phyloP scores from a whole-genome alignment of 1,140 invertebrate species.

The Onthophagus taurus region DNA sequence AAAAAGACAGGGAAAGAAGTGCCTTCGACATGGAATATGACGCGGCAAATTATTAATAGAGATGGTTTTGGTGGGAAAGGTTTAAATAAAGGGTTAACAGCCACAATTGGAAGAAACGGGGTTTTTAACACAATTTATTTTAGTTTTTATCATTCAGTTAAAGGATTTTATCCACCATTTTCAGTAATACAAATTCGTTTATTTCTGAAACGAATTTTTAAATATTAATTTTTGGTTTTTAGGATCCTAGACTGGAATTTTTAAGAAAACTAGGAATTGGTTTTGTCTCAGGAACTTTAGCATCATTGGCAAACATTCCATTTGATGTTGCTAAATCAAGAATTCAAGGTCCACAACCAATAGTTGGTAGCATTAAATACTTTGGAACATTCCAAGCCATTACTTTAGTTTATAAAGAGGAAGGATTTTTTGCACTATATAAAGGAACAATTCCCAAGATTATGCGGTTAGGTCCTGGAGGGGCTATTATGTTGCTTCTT shows the following conservation, averaged over 20 bases:
- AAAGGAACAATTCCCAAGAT: constrained; percentile 88
- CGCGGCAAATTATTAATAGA: constrained; percentile 63
- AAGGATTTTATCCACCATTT: constrained; percentile 60
- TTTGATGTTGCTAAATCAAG: constrained; percentile 93
- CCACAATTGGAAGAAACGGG: constrained; percentile 78
- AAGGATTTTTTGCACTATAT: constrained; percentile 82
- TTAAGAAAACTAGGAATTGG: constrained; percentile 66
- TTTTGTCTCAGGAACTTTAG: constrained; percentile 73
- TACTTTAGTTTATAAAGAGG: constrained; percentile 66
- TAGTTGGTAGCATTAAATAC: constrained; percentile 64
- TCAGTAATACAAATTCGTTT: no score
- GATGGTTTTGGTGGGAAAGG: constrained; percentile 69
- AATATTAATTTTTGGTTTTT: constrained; percentile 23
- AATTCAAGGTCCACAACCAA: constrained; percentile 84
- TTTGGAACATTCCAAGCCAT: constrained; percentile 66
- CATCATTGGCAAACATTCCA: constrained; percentile 83
- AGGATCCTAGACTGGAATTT: constrained; percentile 62
- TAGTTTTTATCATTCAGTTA: constrained; percentile 87
- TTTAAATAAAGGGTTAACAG: constrained; percentile 79
- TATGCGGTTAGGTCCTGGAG: constrained; percentile 80
- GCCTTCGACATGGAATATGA: constrained; percentile 69
- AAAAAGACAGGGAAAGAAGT: constrained; percentile 42
- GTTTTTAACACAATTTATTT: constrained; percentile 91
- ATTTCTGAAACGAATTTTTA: no score
- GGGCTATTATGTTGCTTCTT: constrained; percentile 82